These are phyloP conservation scores for Ophion costatus DNA, from an alignment of 2,888 invertebrate genomes.

Conservation along the genomic window DNA sequence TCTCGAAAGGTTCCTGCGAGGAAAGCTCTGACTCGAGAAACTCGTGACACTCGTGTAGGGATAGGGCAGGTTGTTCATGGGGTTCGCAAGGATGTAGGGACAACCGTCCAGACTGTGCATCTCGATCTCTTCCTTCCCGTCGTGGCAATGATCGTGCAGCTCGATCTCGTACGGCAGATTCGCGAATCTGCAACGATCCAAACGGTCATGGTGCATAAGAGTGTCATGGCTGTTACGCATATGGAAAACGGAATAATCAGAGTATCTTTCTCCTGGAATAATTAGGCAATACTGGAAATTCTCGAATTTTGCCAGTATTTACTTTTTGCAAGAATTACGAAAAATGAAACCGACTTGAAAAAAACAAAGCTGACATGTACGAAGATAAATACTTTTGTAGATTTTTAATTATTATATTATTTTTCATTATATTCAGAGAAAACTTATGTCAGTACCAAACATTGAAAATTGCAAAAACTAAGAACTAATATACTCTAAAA, in stretches of 20 bases:
- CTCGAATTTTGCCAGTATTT: too few species aligned
- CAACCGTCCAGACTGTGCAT: conserved; percentile 78
- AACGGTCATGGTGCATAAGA: neutral
- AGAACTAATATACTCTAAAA: too few species aligned
- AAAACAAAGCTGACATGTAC: too few species aligned
- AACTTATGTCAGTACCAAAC: too few species aligned
- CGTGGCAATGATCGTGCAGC: conserved; percentile 73
- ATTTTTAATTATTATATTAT: too few species aligned
- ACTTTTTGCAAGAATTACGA: too few species aligned
- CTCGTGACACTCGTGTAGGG: conserved; percentile 75
- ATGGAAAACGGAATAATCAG: neutral
- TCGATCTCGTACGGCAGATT: conserved; percentile 80
- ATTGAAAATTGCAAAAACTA: too few species aligned
- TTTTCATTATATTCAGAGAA: too few species aligned
- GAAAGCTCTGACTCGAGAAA: conserved; percentile 77
- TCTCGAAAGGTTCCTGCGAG: conserved; percentile 74
- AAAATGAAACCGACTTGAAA: too few species aligned
- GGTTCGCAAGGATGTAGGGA: conserved; percentile 77
- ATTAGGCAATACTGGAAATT: too few species aligned
- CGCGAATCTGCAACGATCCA: conserved; percentile 74
- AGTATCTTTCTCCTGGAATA: neutral
- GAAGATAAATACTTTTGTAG: too few species aligned
- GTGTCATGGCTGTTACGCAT: too few species aligned
- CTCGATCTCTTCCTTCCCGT: conserved; percentile 77
- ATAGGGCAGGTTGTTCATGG: conserved; percentile 71